Evolutionary conservation across 2,113 vertebrate genomes (phyloP).

Genomic region (Lates calcarifer): DNA sequence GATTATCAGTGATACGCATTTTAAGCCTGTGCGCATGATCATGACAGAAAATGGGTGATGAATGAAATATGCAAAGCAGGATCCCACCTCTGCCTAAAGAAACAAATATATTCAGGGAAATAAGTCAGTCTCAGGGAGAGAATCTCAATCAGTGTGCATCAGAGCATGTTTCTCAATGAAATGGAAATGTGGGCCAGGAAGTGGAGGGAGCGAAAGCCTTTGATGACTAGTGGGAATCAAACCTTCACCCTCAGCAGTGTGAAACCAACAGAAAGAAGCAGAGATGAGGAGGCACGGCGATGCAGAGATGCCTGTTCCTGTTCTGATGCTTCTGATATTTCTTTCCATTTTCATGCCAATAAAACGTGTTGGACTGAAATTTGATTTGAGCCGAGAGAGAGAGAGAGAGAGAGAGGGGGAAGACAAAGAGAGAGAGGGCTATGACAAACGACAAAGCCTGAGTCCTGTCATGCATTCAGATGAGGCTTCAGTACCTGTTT

Average conservation of each 20-base stretch:
- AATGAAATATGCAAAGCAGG: not conserved
- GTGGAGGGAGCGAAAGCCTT: not conserved
- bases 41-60: not conserved
- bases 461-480: not conserved
- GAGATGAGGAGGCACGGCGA: not conserved
- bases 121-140: not conserved
- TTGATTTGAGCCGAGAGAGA: not conserved
- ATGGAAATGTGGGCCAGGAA: not conserved
- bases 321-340: not conserved
- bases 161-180: not conserved
- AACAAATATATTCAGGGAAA: not conserved
- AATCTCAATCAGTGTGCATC: slow-evolving; percentile 8
- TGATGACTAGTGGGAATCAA: slow-evolving; percentile 6
- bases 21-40: not conserved
- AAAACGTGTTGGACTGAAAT: slow-evolving; percentile 23
- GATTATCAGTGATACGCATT: not conserved
- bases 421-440: not conserved
- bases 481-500: not conserved
- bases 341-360: slow-evolving; percentile 38
- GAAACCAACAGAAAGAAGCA: not conserved
- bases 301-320: not conserved
- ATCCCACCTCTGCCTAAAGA: not conserved
- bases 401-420: not conserved
- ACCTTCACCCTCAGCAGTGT: not conserved
- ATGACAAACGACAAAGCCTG: not conserved